These are phyloP conservation scores for Phataginus tricuspis DNA, from an alignment of 2,797 vertebrate genomes.

Conservation along the genomic window DNA sequence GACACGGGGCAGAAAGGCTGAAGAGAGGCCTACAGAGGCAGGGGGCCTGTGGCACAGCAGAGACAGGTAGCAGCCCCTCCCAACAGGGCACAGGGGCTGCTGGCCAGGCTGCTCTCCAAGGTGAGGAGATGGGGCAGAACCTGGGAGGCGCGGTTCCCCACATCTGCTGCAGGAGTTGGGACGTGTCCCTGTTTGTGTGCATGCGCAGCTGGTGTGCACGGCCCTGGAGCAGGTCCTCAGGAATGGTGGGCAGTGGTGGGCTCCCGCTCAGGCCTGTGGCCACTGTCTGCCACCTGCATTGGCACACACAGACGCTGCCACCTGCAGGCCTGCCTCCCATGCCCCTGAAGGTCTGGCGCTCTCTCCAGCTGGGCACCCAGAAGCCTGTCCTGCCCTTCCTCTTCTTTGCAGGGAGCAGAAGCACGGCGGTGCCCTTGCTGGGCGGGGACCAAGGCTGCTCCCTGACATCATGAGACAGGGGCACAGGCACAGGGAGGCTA, in stretches of 20 bases:
- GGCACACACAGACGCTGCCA: accelerated
- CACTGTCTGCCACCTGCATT: background rate
- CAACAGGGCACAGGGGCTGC: background rate
- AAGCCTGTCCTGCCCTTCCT: accelerated
- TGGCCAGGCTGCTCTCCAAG: background rate
- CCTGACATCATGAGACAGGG: accelerated
- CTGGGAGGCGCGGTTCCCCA: background rate
- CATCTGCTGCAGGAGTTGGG: accelerated
- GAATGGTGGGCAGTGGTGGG: accelerated
- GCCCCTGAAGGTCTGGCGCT: background rate
- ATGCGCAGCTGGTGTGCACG: too few relatives aligned
- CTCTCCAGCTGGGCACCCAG: background rate
- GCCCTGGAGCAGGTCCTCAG: accelerated
- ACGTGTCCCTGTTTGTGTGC: accelerated
- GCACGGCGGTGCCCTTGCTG: accelerated
- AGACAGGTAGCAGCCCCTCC: background rate
- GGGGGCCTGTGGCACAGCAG: too few relatives aligned
- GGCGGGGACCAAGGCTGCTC: background rate
- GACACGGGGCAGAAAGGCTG: background rate
- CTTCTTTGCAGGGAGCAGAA: background rate
- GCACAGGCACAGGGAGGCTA: accelerated
- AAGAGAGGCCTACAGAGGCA: background rate
- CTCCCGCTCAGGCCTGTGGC: background rate
- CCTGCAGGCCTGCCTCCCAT: background rate
- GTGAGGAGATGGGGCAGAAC: too few relatives aligned